Conservation (phyloP, 2,113 vertebrate genomes). For the Campylomormyrus numenius region DNA sequence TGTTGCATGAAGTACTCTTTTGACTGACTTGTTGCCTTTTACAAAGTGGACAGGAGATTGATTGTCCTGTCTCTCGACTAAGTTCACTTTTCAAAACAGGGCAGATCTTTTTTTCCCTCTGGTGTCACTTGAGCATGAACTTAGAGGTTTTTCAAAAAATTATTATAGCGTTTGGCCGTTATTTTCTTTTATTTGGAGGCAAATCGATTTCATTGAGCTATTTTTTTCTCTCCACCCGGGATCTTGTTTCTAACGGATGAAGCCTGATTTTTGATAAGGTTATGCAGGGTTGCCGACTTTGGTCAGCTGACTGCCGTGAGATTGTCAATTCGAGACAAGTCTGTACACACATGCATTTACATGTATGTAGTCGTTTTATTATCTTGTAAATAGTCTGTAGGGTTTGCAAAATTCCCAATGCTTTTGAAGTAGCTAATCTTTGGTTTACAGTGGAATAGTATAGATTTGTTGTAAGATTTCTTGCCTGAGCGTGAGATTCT, state of each 20-base stretch:
- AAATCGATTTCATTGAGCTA: not conserved
- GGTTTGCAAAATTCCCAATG: not conserved
- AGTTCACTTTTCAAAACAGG: not conserved
- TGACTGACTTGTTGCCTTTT: not conserved
- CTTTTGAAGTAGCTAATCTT: not conserved
- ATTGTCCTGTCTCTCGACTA: not conserved
- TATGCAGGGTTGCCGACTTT: not conserved
- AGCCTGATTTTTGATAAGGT: not conserved
- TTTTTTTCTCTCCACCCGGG: not conserved
- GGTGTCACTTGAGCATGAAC: not conserved
- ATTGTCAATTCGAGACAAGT: not conserved
- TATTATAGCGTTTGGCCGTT: not conserved
- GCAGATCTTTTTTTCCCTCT: not conserved
- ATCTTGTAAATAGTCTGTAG: not conserved
- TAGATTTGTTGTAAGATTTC: not conserved
- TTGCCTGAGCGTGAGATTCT: not conserved
- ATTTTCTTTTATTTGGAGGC: not conserved
- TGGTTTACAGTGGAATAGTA: not conserved
- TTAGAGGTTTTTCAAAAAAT: not conserved
- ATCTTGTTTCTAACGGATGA: not conserved
- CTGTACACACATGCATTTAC: not conserved
- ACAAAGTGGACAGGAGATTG: not conserved
- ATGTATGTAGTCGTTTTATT: not conserved
- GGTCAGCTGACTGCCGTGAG: not conserved
- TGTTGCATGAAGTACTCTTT: not conserved